A percentile compares a stretch with the other conserved stretches of the same genome.
These are phyloP conservation scores for Rhingia campestris DNA, from an alignment of 2,888 invertebrate genomes.

Conservation along the genomic window DNA sequence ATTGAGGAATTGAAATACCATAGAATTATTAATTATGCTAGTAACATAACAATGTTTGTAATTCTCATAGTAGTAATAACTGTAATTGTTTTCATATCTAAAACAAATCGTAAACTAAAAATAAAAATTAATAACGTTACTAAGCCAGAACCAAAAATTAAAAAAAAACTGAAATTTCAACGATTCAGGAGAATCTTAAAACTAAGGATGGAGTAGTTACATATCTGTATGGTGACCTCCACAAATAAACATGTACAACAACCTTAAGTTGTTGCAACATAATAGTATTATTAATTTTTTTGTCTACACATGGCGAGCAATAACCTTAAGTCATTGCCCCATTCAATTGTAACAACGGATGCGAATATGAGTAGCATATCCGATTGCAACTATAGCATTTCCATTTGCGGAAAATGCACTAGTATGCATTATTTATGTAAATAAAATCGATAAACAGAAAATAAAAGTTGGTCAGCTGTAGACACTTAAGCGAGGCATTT, in stretches of 20 bases:
- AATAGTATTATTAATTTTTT: too few species aligned
- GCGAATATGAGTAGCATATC: too few species aligned
- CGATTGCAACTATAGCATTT: too few species aligned
- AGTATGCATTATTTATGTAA: too few species aligned
- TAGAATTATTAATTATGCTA: slow-evolving; percentile 2
- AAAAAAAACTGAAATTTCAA: neutral
- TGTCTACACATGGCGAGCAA: too few species aligned
- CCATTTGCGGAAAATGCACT: too few species aligned
- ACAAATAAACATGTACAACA: neutral
- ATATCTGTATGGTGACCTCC: slow-evolving; percentile 17
- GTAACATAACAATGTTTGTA: neutral
- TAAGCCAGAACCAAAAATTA: neutral
- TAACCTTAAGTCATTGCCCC: too few species aligned
- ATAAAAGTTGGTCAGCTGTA: too few species aligned
- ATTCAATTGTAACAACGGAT: too few species aligned
- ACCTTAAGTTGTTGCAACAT: neutral
- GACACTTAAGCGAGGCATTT: too few species aligned
- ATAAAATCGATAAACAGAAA: too few species aligned
- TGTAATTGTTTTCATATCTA: neutral
- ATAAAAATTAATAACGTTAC: neutral
- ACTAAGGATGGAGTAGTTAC: slow-evolving; percentile 10
- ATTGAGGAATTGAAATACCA: slow-evolving; percentile 4
- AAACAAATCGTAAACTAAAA: neutral
- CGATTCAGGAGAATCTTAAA: slow-evolving; percentile 22
- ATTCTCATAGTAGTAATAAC: neutral